A percentile compares a stretch with the other conserved stretches of the same genome.
Evolutionary conservation across 2,113 vertebrate genomes (phyloP).

Genomic region (Takifugu flavidus): DNA sequence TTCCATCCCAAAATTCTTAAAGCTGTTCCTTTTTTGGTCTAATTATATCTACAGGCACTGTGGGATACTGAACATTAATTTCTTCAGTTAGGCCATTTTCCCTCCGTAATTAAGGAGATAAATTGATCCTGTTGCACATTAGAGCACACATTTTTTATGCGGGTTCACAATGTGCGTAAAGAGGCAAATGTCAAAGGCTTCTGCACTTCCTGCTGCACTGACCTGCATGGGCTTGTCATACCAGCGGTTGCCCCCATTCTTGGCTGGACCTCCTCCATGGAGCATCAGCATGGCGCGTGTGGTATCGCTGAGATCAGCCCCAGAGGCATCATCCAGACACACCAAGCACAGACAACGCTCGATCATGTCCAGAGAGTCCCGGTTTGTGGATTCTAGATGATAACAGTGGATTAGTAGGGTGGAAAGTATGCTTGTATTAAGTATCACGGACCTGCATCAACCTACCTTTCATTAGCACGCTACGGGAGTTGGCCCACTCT

Average conservation of each 20-base stretch:
- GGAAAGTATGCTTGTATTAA: too few species aligned
- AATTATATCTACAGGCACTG: slow-evolving; percentile 6
- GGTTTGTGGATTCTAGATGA: slow-evolving; percentile 90
- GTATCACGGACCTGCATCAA: background rate
- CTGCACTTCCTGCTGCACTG: slow-evolving; percentile 11
- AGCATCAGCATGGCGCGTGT: slow-evolving; percentile 84
- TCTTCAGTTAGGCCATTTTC: background rate
- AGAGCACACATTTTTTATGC: background rate
- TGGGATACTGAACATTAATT: slow-evolving; percentile 1
- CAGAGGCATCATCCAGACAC: slow-evolving; percentile 82
- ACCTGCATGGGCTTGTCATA: slow-evolving; percentile 99
- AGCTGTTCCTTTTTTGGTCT: slow-evolving; percentile 9
- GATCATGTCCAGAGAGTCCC: slow-evolving; percentile 94
- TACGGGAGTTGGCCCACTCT: slow-evolving; percentile 89
- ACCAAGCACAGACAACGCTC: slow-evolving; percentile 91
- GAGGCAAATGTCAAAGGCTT: background rate
- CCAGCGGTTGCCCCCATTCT: slow-evolving; percentile 91
- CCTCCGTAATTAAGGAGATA: background rate
- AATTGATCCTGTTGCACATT: background rate
- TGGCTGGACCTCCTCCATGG: slow-evolving; percentile 83
- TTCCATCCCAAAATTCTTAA: slow-evolving; percentile 4
- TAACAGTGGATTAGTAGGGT: background rate
- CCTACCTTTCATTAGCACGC: slow-evolving; percentile 83
- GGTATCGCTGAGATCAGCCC: slow-evolving; percentile 75
- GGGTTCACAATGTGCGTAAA: background rate